Evolutionary conservation across 2,113 vertebrate species (phyloP).

Genomic region (Cercocebus atys): DNA sequence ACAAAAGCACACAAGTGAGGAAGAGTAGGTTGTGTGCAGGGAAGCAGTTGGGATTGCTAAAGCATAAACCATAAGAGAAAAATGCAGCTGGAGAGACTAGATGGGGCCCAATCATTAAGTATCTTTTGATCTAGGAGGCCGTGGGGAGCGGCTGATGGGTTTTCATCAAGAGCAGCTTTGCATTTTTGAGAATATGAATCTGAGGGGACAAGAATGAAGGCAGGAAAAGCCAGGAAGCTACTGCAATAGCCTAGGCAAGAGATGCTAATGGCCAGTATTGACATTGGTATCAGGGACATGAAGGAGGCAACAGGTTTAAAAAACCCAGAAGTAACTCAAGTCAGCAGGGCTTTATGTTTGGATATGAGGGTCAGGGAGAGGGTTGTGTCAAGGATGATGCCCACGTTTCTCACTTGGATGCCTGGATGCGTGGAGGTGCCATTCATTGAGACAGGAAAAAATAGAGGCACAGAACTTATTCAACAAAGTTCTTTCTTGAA

Average conservation of each 20-base stretch:
- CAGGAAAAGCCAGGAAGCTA: not conserved
- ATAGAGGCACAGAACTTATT: not conserved
- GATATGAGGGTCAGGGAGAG: not conserved
- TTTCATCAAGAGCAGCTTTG: not conserved
- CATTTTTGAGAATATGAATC: not conserved
- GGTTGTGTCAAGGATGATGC: not conserved
- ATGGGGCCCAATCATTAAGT: not conserved
- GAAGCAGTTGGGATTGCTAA: not conserved
- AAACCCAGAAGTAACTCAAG: not conserved
- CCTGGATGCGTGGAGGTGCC: not conserved
- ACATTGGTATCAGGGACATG: not conserved
- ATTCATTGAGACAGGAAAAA: not conserved
- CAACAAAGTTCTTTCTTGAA: not conserved
- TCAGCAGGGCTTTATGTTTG: not conserved
- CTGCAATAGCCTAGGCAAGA: not conserved
- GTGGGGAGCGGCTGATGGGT: not conserved
- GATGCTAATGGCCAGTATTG: not conserved
- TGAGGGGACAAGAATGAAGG: not conserved
- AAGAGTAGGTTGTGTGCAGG: not conserved
- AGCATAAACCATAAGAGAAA: not conserved
- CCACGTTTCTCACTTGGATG: not conserved
- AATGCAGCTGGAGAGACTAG: not conserved
- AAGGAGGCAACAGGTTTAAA: not conserved
- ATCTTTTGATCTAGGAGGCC: not conserved
- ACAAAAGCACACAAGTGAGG: too few species aligned